Conservation (phyloP, 2,113 vertebrate species). For the Probosciger aterrimus region DNA sequence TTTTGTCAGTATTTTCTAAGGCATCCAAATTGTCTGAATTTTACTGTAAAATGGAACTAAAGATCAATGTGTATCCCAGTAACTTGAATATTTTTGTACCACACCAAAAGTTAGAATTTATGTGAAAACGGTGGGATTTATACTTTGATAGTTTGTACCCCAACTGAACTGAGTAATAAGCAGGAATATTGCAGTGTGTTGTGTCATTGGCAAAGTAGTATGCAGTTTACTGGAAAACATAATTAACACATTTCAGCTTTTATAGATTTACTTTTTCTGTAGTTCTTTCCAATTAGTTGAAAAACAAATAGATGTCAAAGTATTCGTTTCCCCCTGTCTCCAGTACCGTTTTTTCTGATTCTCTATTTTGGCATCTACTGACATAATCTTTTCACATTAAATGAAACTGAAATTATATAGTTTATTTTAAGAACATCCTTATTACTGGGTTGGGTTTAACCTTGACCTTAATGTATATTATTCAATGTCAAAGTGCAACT, state of each 20-base stretch:
- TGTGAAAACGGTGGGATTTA: background rate
- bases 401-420: background rate
- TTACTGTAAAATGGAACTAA: background rate
- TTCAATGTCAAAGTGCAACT: constrained; percentile 16
- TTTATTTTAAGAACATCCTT: constrained; percentile 14
- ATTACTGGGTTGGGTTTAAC: background rate
- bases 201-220: background rate
- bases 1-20: background rate
- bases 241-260: background rate
- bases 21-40: background rate
- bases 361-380: background rate
- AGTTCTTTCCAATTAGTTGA: background rate
- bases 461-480: constrained; percentile 10
- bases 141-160: background rate
- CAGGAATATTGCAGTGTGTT: background rate
- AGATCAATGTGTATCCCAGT: background rate
- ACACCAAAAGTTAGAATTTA: background rate
- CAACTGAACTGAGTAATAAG: background rate
- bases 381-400: background rate
- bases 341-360: background rate
- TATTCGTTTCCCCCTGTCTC: background rate
- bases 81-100: background rate
- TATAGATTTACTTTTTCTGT: background rate
- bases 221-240: background rate
- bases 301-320: background rate